Evolutionary conservation across 2,888 invertebrate genomes (phyloP).

Genomic region (Peribatodes rhomboidaria): DNA sequence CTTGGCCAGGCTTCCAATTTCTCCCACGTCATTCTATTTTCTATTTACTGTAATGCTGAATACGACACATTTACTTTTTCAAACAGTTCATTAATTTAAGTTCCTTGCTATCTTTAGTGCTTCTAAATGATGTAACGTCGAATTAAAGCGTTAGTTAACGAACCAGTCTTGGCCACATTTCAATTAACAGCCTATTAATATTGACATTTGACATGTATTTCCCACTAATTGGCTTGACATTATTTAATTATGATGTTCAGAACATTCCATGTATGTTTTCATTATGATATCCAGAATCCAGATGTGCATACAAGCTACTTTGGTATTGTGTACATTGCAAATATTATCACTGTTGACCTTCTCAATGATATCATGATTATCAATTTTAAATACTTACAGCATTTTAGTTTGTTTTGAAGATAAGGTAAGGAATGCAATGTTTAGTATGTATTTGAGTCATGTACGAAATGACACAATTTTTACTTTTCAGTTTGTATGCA

Average conservation of each 20-base stretch:
- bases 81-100: neutral
- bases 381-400: neutral
- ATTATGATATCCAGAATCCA: slow-evolving; percentile 11
- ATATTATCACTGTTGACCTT: neutral
- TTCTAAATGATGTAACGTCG: slow-evolving; percentile 3
- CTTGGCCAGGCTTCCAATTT: too few relatives aligned
- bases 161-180: slow-evolving; percentile 40
- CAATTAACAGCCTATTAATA: slow-evolving; percentile 50
- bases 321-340: neutral
- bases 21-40: too few relatives aligned
- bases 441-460: slow-evolving; percentile 16
- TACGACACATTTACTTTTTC: neutral
- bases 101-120: neutral
- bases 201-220: slow-evolving; percentile 49
- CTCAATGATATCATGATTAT: slow-evolving; percentile 9
- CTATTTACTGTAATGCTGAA: too few relatives aligned
- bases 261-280: slow-evolving; percentile 7
- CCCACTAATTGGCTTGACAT: slow-evolving; percentile 41
- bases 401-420: slow-evolving; percentile 16
- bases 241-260: slow-evolving; percentile 23
- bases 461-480: slow-evolving; percentile 15
- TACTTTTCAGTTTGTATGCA: slow-evolving; percentile 13
- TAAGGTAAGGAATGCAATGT: slow-evolving; percentile 14
- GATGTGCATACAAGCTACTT: slow-evolving; percentile 3
- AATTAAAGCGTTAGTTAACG: slow-evolving; percentile 8